These are phyloP conservation scores for Gouania willdenowi DNA, from an alignment of 2,797 vertebrate species.

Conservation along the genomic window DNA sequence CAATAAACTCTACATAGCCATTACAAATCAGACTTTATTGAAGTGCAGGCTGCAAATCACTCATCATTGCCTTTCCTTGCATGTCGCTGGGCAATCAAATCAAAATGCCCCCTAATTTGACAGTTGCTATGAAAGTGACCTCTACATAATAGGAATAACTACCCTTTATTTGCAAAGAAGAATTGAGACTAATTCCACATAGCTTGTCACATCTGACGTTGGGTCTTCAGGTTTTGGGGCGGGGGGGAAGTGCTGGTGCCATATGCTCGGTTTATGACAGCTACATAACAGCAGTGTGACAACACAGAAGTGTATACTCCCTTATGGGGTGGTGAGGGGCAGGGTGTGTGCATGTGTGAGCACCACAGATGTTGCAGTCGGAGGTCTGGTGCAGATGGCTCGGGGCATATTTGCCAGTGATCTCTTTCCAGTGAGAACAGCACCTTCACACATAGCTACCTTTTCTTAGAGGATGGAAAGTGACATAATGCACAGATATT, in stretches of 20 bases:
- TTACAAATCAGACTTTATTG: slow-evolving; percentile 62
- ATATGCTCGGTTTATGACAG: slow-evolving; percentile 68
- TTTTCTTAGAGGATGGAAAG: slow-evolving; percentile 34
- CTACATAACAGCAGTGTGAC: slow-evolving; percentile 62
- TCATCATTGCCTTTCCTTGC: slow-evolving; percentile 41
- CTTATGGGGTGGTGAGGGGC: slow-evolving; percentile 44
- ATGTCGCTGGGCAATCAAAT: slow-evolving; percentile 55
- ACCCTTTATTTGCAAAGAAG: slow-evolving; percentile 59
- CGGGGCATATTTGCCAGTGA: slow-evolving; percentile 57
- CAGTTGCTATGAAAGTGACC: slow-evolving; percentile 68
- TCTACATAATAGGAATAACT: slow-evolving; percentile 61
- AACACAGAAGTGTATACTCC: slow-evolving; percentile 51
- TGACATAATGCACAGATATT: too few species aligned
- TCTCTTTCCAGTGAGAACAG: slow-evolving; percentile 63
- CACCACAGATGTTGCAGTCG: slow-evolving; percentile 67
- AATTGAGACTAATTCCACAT: slow-evolving; percentile 70
- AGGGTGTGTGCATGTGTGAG: slow-evolving; percentile 8
- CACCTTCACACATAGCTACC: slow-evolving; percentile 46
- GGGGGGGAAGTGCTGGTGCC: slow-evolving; percentile 31
- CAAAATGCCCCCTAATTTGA: slow-evolving; percentile 64
- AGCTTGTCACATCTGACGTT: slow-evolving; percentile 58
- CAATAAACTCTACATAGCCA: slow-evolving; percentile 46
- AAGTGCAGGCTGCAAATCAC: slow-evolving; percentile 50
- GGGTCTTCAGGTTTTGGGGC: slow-evolving; percentile 46
- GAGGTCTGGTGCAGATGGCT: slow-evolving; percentile 72